These are phyloP conservation scores for Antheraea yamamai DNA, from an alignment of 2,888 invertebrate genomes.

Conservation along the genomic window DNA sequence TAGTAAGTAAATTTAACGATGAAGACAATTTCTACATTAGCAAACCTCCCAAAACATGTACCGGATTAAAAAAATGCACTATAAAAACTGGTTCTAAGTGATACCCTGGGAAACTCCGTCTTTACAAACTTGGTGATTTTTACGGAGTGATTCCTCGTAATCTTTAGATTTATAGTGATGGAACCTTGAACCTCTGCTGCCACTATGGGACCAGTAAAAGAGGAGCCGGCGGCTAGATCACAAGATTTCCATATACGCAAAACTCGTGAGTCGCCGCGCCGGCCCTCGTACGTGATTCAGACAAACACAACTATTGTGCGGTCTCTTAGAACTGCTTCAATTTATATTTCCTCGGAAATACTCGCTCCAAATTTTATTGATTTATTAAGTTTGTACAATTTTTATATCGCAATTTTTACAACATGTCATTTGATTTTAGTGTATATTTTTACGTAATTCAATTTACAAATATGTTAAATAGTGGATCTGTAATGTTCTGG, in stretches of 20 bases:
- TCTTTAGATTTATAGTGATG: constrained; percentile 20
- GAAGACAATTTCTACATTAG: neutral
- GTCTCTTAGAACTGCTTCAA: constrained; percentile 9
- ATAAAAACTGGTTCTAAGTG: constrained; percentile 17
- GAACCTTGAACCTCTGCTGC: constrained; percentile 16
- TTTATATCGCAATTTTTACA: neutral
- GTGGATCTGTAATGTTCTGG: too few relatives aligned
- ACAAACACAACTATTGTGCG: neutral
- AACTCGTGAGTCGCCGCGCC: constrained; percentile 28
- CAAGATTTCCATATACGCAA: constrained; percentile 37
- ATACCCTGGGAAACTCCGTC: constrained; percentile 13
- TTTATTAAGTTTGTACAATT: neutral
- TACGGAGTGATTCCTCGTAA: constrained; percentile 20
- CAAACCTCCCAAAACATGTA: neutral
- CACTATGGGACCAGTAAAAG: constrained; percentile 21
- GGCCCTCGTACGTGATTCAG: constrained; percentile 9
- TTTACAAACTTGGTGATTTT: constrained; percentile 11
- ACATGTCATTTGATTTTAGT: neutral
- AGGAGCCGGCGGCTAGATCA: constrained; percentile 41
- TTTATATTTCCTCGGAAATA: neutral
- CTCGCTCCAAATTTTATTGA: constrained; percentile 8
- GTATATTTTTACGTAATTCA: neutral
- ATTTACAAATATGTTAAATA: neutral
- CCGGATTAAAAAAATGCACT: neutral
- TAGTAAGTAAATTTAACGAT: neutral